phyloP scores from a whole-genome alignment of 2,888 invertebrate species.

The Hoplodrina blanda region DNA sequence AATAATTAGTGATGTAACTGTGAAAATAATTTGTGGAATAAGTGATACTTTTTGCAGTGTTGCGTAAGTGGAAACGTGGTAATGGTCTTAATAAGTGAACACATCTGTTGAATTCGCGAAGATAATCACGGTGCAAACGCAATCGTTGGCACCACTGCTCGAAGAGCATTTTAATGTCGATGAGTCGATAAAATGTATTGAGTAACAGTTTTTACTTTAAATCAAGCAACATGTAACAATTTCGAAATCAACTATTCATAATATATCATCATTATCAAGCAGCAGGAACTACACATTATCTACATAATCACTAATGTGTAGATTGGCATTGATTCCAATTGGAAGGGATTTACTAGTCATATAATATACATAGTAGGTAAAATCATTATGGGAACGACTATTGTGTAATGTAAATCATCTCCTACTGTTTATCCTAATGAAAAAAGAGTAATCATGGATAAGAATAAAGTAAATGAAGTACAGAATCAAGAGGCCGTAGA shows the following conservation, averaged over 20 bases:
- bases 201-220: slow-evolving; percentile 37
- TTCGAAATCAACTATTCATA: slow-evolving; percentile 41
- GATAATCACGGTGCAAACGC: slow-evolving; percentile 38
- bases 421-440: slow-evolving; percentile 24
- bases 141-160: slow-evolving; percentile 26
- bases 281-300: slow-evolving; percentile 48
- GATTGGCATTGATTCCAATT: slow-evolving; percentile 62
- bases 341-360: slow-evolving; percentile 40
- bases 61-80: slow-evolving; percentile 28
- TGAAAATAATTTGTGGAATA: slow-evolving; percentile 18
- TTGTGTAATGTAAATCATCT: slow-evolving; percentile 17
- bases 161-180: slow-evolving; percentile 48
- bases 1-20: slow-evolving; percentile 26
- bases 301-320: slow-evolving; percentile 53
- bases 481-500: slow-evolving; percentile 30
- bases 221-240: slow-evolving; percentile 43
- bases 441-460: slow-evolving; percentile 56
- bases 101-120: slow-evolving; percentile 39
- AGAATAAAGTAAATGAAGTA: slow-evolving; percentile 33
- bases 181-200: slow-evolving; percentile 43
- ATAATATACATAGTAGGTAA: slow-evolving; percentile 1
- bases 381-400: slow-evolving; percentile 46
- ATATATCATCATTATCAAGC: slow-evolving; percentile 49
- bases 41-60: slow-evolving; percentile 32
- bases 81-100: slow-evolving; percentile 29